Evolutionary conservation across 2,888 invertebrate species (phyloP).

Genomic region (Nomada ferruginata): DNA sequence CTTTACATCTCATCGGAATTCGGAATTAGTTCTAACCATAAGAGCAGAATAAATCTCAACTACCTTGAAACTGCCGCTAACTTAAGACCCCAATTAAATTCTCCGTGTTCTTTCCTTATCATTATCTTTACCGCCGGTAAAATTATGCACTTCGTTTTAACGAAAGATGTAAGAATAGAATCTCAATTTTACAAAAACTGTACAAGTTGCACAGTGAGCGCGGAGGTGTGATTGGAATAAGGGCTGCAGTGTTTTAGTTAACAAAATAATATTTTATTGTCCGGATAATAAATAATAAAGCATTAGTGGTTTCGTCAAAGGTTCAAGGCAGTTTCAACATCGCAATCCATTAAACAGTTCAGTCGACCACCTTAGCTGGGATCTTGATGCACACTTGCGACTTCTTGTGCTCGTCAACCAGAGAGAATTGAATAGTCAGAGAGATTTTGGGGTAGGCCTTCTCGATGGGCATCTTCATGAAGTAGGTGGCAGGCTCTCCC

Average conservation of each 20-base stretch:
- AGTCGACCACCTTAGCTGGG: conserved; percentile 63
- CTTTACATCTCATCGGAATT: neutral
- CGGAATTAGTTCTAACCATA: neutral
- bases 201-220: neutral
- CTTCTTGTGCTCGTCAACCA: conserved; percentile 68
- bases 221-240: neutral
- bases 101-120: neutral
- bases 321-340: neutral
- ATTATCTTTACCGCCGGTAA: neutral
- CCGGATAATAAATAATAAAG: neutral
- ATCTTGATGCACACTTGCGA: conserved; percentile 75
- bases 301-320: neutral
- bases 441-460: conserved; percentile 70
- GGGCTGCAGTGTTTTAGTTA: neutral
- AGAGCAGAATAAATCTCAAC: neutral
- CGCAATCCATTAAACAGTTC: neutral
- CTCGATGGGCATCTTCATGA: conserved; percentile 76
- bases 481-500: conserved; percentile 77
- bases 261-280: conserved; percentile 7
- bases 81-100: neutral
- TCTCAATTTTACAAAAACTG: too few relatives aligned
- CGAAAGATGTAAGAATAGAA: too few relatives aligned
- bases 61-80: neutral
- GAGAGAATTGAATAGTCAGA: conserved; percentile 70
- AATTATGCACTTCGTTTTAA: too few relatives aligned